phyloP scores from a whole-genome alignment of 2,113 vertebrate species.

The Nanger granti region DNA sequence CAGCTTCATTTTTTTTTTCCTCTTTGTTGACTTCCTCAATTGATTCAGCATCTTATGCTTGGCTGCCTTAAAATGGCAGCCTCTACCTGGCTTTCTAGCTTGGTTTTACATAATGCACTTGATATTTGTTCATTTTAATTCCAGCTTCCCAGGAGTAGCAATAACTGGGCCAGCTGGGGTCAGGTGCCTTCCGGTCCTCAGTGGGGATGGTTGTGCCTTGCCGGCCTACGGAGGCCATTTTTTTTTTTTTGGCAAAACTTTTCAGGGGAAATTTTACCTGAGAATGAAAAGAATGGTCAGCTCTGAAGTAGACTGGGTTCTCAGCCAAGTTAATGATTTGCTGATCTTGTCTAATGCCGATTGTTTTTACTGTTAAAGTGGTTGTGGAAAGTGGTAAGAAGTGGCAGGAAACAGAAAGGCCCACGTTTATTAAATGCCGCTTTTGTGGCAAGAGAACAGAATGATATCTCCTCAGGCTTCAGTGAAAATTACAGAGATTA shows the following conservation, averaged over 20 bases:
- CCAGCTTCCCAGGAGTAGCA: background rate
- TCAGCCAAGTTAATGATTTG: background rate
- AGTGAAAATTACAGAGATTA: background rate
- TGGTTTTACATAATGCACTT: background rate
- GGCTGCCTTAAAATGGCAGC: background rate
- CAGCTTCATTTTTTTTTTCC: background rate
- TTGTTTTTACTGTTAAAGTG: background rate
- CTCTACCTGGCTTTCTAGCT: background rate
- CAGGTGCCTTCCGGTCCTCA: background rate
- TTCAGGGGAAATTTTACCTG: background rate
- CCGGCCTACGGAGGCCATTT: fast-evolving
- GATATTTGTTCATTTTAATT: background rate
- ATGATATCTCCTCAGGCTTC: background rate
- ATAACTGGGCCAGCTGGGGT: background rate
- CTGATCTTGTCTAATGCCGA: background rate
- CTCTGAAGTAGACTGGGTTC: background rate
- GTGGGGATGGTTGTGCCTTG: background rate
- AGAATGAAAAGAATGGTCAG: background rate
- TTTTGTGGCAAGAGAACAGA: background rate
- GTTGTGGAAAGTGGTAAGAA: background rate
- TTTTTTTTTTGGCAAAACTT: background rate
- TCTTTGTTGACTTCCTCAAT: background rate
- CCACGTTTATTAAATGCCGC: background rate
- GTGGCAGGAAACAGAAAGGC: background rate
- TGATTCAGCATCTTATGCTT: background rate